Percentiles rank a stretch among this genome's conserved stretches.
These are phyloP conservation scores for Hoplodrina ambigua DNA, from an alignment of 2,888 invertebrate species.

Conservation along the genomic window DNA sequence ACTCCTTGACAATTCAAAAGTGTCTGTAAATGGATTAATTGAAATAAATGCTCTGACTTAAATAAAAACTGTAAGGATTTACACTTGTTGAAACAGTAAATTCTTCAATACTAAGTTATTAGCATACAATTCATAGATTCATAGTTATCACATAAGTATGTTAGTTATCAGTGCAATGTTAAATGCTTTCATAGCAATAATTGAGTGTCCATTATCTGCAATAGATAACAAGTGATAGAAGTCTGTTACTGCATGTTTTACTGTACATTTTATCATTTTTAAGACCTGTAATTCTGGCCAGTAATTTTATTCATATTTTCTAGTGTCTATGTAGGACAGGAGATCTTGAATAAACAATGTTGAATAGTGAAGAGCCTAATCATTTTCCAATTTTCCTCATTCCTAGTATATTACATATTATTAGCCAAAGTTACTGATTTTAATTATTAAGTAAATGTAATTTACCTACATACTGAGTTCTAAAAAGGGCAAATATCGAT, in stretches of 20 bases:
- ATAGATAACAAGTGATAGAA: constrained; percentile 32
- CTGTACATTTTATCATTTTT: background rate
- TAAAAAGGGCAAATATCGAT: constrained; percentile 1
- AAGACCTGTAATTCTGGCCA: background rate
- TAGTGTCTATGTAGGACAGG: background rate
- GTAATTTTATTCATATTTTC: background rate
- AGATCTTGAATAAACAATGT: constrained; percentile 8
- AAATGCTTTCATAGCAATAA: constrained; percentile 29
- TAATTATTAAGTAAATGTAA: background rate
- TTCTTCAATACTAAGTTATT: constrained; percentile 23
- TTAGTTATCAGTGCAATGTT: constrained; percentile 29
- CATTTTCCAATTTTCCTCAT: constrained; percentile 23
- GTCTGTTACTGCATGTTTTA: background rate
- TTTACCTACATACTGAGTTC: background rate
- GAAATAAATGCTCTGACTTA: too few species aligned
- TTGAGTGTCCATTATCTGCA: constrained; percentile 25
- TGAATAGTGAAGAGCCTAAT: background rate
- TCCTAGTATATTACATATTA: background rate
- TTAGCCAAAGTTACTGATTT: constrained; percentile 3
- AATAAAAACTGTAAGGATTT: background rate
- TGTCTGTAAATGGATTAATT: too few species aligned
- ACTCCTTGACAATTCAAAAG: too few species aligned
- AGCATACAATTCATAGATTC: constrained; percentile 16
- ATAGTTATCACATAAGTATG: constrained; percentile 1
- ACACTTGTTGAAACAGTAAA: background rate